Base-by-base conservation (phyloP, 2,797 vertebrate species). In the Sphenodon punctatus region DNA sequence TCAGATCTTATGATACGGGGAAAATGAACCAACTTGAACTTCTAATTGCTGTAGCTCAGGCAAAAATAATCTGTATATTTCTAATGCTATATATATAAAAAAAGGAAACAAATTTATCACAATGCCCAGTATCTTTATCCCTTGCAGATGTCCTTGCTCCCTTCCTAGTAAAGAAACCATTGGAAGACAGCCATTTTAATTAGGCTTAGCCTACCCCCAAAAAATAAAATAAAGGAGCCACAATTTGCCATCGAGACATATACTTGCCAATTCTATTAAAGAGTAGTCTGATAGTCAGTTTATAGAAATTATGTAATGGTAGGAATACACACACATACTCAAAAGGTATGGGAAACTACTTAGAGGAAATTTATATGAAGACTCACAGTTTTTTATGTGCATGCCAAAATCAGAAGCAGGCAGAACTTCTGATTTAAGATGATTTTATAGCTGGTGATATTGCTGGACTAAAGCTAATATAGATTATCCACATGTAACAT, bases 141-240 rank as follows among this genome's bases (percentile, higher is more conserved):
- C 46, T 59, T 87, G 85, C 55, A 90, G 77, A 82, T 89, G 51
- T 74, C 0, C 20, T 81, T 92, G 88, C 72, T 91, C 34, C 77
- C 74, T 89, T 71, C 19, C 69, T 84, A 46, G 13, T 92, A 89
- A 85, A 92, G 75, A 90, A 88, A 42, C 27, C 55, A 49, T 3
- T 93, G 85, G 80, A 90, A 89, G 75, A 58, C n/a, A 92, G 85
- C 89, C 81, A 87, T 85, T 92, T 93, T 93, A 93, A 94, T 93
- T 92, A 90, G 67, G 63, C 23, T 91, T 89, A 90, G 65, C 79
- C 64, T 80, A 75, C 82, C 76, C 23, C 1, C 4, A 8, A 30
- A 8, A 34, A 17, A 45, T 45, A 10, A 2, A 39, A 27, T 79
- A 87, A 68, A 75, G 55, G 19, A 73, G n/a, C 64, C 88, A 49